Evolutionary conservation across 2,797 vertebrate genomes (phyloP).

Genomic region (Sorex maritimensis): DNA sequence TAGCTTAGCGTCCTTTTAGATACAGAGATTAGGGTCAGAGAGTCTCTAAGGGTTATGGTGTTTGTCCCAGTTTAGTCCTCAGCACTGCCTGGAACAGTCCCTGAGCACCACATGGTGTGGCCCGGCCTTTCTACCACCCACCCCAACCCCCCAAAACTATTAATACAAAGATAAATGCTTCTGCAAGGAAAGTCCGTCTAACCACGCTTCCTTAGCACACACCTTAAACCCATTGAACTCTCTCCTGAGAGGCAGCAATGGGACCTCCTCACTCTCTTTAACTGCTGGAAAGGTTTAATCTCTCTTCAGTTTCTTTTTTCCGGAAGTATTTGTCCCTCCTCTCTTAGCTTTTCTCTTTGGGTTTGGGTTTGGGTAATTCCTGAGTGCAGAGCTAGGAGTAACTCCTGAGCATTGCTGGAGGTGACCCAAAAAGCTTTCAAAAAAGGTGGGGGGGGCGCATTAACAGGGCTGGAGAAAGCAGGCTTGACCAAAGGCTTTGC

Average conservation of each 20-base stretch:
- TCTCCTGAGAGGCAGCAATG: not conserved
- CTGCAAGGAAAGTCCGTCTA: not conserved
- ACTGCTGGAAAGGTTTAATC: conserved; percentile 20
- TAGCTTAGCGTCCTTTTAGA: conserved; percentile 14
- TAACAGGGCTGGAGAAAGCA: no score
- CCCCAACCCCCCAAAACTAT: no score
- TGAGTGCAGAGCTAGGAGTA: no score
- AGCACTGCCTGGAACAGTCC: no score
- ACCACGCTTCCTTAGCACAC: not conserved
- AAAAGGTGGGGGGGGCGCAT: no score
- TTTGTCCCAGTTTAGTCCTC: no score
- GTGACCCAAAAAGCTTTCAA: no score
- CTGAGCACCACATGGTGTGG: no score
- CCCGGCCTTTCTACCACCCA: no score
- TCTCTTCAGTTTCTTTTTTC: not conserved
- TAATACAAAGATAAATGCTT: not conserved
- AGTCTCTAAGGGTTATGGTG: no score
- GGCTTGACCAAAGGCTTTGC: no score
- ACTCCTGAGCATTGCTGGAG: no score
- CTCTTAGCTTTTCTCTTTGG: not conserved
- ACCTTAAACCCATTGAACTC: not conserved
- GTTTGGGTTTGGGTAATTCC: not conserved
- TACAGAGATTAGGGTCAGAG: not conserved
- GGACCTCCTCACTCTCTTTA: not conserved
- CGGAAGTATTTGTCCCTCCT: not conserved